These are phyloP conservation scores for Felis chaus DNA, from an alignment of 2,113 vertebrate species.

Conservation along the genomic window DNA sequence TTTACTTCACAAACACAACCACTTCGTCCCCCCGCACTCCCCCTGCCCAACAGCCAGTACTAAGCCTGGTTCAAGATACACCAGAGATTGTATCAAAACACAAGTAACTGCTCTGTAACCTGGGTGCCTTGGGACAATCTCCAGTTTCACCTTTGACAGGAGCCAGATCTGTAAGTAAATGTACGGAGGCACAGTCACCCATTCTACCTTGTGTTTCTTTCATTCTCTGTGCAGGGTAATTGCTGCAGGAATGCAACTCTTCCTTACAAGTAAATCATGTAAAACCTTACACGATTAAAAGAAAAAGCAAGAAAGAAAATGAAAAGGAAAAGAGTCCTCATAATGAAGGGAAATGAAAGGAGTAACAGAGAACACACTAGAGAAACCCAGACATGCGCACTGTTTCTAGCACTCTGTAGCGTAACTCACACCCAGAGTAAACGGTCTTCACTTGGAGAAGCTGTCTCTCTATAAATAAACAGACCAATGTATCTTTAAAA, in stretches of 20 bases:
- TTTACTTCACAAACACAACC: background rate
- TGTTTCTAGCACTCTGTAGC: background rate
- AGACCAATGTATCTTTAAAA: conserved; percentile 48
- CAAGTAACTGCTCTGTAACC: background rate
- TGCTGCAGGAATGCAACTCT: background rate
- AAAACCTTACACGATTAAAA: background rate
- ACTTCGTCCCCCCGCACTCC: background rate
- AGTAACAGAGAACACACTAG: background rate
- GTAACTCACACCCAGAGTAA: background rate
- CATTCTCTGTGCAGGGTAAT: background rate
- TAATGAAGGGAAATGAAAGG: conserved; percentile 11
- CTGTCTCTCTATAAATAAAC: conserved; percentile 67
- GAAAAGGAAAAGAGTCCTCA: background rate
- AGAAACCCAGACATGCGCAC: background rate
- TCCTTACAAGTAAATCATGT: background rate
- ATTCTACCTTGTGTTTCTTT: background rate
- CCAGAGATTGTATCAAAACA: background rate
- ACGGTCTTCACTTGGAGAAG: conserved; percentile 54
- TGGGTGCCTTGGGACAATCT: background rate
- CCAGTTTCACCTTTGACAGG: background rate
- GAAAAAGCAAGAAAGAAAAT: background rate
- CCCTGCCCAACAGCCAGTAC: no score
- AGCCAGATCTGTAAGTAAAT: conserved; percentile 20
- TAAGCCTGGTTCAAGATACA: background rate
- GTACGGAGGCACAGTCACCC: background rate